Percentiles rank a stretch among this genome's conserved stretches.
These are phyloP conservation scores for Dendronephthya gigantea DNA, from an alignment of 64 coral and sea anemone species.

Conservation along the genomic window DNA sequence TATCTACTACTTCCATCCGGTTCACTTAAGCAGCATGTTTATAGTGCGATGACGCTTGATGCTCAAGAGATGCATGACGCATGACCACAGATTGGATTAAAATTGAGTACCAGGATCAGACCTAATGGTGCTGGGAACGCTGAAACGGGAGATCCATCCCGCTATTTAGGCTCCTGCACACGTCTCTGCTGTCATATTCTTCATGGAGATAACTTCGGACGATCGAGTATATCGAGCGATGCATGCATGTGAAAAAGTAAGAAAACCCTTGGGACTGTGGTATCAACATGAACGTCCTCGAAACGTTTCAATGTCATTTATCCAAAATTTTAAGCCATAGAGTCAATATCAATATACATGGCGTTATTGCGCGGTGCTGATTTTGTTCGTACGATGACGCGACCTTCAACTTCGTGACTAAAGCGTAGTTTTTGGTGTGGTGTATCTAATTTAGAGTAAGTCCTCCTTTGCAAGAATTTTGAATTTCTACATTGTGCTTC, in stretches of 20 bases:
- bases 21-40: too few species aligned
- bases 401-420: too few species aligned
- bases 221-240: conserved; percentile 27
- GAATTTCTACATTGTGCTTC: too few species aligned
- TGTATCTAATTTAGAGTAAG: too few species aligned
- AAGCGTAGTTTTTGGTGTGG: too few species aligned
- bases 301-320: too few species aligned
- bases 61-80: conserved; percentile 11
- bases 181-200: background rate
- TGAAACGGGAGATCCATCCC: conserved; percentile 19
- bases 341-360: too few species aligned
- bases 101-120: conserved; percentile 32
- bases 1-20: too few species aligned
- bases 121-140: conserved; percentile 10
- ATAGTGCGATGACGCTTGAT: conserved; percentile 23
- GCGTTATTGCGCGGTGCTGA: too few species aligned
- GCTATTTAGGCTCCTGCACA: background rate
- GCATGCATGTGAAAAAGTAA: conserved; percentile 30
- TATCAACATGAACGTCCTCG: conserved; percentile 21
- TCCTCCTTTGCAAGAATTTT: too few species aligned
- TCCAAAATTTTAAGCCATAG: too few species aligned
- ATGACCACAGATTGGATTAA: conserved; percentile 21
- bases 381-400: too few species aligned
- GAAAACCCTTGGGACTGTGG: conserved; percentile 22
- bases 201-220: conserved; percentile 34